Conservation (phyloP, 2,888 invertebrate species). For the Bombylius major region DNA sequence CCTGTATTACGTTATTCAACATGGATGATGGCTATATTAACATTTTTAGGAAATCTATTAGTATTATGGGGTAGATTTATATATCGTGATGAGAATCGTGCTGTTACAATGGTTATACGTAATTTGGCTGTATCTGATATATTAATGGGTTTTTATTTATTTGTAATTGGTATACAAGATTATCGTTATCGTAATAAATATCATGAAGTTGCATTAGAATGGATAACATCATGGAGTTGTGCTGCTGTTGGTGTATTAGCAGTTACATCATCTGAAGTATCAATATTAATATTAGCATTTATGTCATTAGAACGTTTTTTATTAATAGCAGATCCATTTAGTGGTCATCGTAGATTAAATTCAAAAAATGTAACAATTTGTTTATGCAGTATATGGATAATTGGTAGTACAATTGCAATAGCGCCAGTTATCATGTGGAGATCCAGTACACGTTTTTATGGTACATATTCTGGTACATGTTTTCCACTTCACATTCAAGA, state of each 20-base stretch:
- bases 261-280: constrained; percentile 55
- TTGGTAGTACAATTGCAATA: constrained; percentile 46
- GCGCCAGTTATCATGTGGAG: constrained; percentile 50
- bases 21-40: constrained; percentile 49
- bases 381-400: constrained; percentile 46
- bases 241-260: constrained; percentile 48
- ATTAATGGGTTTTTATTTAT: constrained; percentile 54
- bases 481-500: constrained; percentile 58
- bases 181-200: constrained; percentile 44
- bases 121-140: constrained; percentile 55
- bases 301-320: constrained; percentile 57
- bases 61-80: constrained; percentile 49
- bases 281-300: constrained; percentile 53
- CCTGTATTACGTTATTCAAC: constrained; percentile 45
- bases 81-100: constrained; percentile 47
- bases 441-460: constrained; percentile 49
- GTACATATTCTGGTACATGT: constrained; percentile 50
- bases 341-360: constrained; percentile 42
- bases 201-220: constrained; percentile 43
- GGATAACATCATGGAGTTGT: constrained; percentile 56
- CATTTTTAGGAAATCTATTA: constrained; percentile 47
- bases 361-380: constrained; percentile 41
- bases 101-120: constrained; percentile 48
- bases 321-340: constrained; percentile 47
- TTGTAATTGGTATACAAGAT: constrained; percentile 49